Percentiles rank a stretch among this genome's conserved stretches.
Conservation (phyloP, 2,113 vertebrate species). For the Dasyornis broadbenti region DNA sequence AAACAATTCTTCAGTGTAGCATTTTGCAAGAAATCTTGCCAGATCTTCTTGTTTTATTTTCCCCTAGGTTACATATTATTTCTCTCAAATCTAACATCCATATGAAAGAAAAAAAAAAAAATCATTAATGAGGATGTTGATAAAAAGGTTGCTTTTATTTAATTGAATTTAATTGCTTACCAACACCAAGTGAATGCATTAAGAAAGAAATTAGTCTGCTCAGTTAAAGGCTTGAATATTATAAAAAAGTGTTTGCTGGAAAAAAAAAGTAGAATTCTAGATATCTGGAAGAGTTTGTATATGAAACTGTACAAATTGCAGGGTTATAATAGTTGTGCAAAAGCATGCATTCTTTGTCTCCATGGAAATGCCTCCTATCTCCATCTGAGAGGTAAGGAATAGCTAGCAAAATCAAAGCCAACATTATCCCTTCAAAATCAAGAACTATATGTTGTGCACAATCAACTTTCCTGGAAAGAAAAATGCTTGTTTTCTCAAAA, state of each 20-base stretch:
- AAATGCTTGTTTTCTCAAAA: neutral
- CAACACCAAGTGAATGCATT: neutral
- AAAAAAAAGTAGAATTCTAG: neutral
- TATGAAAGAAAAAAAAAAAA: neutral
- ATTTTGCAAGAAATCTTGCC: neutral
- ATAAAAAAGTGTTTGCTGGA: neutral
- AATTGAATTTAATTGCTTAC: neutral
- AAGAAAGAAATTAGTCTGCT: neutral
- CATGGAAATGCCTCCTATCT: neutral
- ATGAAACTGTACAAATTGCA: neutral
- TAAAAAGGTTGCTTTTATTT: rapidly evolving
- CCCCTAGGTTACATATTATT: neutral
- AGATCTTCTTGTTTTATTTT: neutral
- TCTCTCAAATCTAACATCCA: neutral
- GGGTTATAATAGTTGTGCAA: neutral
- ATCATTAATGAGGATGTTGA: neutral
- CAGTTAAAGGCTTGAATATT: neutral
- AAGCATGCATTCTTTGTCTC: neutral
- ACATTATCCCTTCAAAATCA: neutral
- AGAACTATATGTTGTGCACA: neutral
- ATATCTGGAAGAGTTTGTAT: neutral
- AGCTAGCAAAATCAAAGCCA: neutral
- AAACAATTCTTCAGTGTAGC: neutral
- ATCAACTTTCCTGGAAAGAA: conserved; percentile 3
- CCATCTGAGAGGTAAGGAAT: neutral